These are phyloP conservation scores for Triplophysa bombifrons DNA, from an alignment of 2,797 vertebrate species.

Conservation along the genomic window DNA sequence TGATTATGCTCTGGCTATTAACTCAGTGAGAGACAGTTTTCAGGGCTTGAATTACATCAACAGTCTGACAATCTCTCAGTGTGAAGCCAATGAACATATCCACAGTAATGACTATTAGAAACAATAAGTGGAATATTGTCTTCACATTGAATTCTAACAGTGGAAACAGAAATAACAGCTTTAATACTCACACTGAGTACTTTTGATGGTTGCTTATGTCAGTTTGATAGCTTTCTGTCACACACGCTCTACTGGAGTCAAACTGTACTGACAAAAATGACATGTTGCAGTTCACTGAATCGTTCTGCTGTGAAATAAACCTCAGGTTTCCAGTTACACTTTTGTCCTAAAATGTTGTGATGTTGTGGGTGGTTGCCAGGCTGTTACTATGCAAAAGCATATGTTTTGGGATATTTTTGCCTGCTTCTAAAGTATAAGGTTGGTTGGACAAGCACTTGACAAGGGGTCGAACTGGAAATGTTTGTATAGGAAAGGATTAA, in stretches of 20 bases:
- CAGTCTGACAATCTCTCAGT: conserved; percentile 5
- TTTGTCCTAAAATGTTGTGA: not conserved
- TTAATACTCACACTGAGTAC: not conserved
- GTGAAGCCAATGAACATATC: conserved; percentile 15
- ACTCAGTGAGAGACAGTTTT: conserved; percentile 19
- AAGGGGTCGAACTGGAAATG: not conserved
- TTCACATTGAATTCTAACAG: not conserved
- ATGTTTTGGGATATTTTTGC: no score
- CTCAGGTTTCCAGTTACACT: not conserved
- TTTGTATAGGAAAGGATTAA: not conserved
- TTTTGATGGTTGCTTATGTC: not conserved
- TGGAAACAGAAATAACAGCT: conserved; percentile 24
- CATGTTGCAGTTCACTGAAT: conserved; percentile 17
- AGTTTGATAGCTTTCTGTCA: conserved; percentile 1
- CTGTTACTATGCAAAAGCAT: no score
- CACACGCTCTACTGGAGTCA: not conserved
- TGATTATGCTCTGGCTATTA: conserved; percentile 1
- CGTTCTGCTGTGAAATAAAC: conserved; percentile 4
- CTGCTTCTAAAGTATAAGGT: no score
- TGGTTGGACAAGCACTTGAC: no score
- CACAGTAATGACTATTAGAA: conserved; percentile 8
- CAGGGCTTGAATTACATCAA: conserved; percentile 24
- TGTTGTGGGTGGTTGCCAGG: not conserved
- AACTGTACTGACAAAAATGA: conserved; percentile 8
- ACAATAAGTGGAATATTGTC: conserved; percentile 18